Evolutionary conservation across 2,113 vertebrate species (phyloP).

Genomic region (Dipodomys spectabilis): DNA sequence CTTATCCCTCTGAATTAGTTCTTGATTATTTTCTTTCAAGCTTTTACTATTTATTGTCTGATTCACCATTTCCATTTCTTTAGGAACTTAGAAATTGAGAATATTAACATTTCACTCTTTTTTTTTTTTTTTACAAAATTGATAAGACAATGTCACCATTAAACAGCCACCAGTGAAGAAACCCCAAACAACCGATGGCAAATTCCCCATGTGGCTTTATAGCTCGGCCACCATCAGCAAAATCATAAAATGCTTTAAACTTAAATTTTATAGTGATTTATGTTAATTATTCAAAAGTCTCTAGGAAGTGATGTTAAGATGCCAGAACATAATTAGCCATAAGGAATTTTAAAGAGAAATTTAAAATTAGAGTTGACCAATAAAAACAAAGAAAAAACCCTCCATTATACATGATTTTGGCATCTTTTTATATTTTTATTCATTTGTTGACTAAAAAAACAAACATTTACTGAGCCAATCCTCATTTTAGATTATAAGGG

Average conservation of each 20-base stretch:
- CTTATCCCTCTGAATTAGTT: neutral
- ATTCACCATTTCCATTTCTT: constrained; percentile 17
- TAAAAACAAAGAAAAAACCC: neutral
- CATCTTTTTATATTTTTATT: neutral
- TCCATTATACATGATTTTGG: neutral
- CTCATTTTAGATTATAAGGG: neutral
- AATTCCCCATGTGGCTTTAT: neutral
- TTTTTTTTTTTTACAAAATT: neutral
- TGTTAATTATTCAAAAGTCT: neutral
- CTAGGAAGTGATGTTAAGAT: neutral
- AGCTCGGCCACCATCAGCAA: neutral
- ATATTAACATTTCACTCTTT: neutral
- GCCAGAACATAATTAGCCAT: neutral
- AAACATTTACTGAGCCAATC: neutral
- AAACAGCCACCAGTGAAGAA: neutral
- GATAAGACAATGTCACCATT: neutral
- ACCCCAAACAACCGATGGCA: neutral
- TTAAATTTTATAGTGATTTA: neutral
- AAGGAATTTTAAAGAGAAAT: neutral
- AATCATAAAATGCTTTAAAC: neutral
- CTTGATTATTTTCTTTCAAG: constrained; percentile 10
- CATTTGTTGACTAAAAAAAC: constrained; percentile 18
- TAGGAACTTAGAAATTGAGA: neutral
- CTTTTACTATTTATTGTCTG: constrained; percentile 24
- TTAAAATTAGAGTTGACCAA: neutral